Conservation (phyloP, 2,797 vertebrate species). For the Darevskia mixta region DNA sequence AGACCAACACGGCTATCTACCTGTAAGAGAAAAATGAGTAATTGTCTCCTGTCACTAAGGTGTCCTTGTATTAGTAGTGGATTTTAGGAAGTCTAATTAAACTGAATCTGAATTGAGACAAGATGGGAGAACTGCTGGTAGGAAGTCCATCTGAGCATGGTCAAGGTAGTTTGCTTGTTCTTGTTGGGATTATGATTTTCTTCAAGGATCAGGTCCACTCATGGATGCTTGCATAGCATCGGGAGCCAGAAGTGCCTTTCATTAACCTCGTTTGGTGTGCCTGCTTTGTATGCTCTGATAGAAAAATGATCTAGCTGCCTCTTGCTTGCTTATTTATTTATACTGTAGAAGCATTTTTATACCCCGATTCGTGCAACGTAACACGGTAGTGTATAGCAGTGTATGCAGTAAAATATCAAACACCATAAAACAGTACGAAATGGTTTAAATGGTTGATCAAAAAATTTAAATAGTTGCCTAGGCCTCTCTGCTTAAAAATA, state of each 20-base stretch:
- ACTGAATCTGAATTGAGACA: not conserved
- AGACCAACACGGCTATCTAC: too few relatives aligned
- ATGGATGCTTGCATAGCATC: not conserved
- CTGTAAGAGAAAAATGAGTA: not conserved
- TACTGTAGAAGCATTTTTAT: too few relatives aligned
- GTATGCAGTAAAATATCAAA: too few relatives aligned
- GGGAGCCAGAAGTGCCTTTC: not conserved
- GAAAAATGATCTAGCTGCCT: not conserved
- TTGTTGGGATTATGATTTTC: not conserved
- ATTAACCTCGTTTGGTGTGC: not conserved
- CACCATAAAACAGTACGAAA: too few relatives aligned
- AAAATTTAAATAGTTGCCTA: too few relatives aligned
- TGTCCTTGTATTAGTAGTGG: not conserved
- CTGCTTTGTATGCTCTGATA: not conserved
- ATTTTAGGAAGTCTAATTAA: not conserved
- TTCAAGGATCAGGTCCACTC: not conserved
- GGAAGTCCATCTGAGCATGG: not conserved
- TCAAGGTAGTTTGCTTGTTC: not conserved
- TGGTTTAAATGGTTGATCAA: too few relatives aligned
- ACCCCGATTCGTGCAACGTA: too few relatives aligned
- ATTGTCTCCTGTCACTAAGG: not conserved
- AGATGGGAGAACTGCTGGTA: not conserved
- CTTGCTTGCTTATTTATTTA: too few relatives aligned
- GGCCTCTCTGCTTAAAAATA: too few relatives aligned
- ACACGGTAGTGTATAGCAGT: too few relatives aligned